Evolutionary conservation across 2,888 invertebrate species (phyloP), one percentile per base, ranked within the genome.

Genomic region (Odontomyia ornata): DNA sequence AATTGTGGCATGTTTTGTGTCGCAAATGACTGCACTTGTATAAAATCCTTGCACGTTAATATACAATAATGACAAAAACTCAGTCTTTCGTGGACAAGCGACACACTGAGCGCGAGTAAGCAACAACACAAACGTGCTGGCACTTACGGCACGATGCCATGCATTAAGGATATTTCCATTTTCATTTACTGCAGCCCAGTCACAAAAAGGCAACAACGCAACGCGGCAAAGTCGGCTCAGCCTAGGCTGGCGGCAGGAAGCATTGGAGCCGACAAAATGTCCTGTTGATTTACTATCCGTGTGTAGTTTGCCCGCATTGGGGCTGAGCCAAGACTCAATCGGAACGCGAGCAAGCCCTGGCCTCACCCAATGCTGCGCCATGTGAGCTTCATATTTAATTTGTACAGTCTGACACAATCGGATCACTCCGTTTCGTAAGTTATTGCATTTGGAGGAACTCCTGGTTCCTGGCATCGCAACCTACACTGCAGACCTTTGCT

Each of bases 251-350:
- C 77, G 71, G 46, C 36, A 71, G 56, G 62, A 47, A 69, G n/a
- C 60, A 73, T 28, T 56, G 75, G 69, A 77, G 52, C 75, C 62
- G 65, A 75, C 30, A 46, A 75, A 57, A 71, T 71, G 77, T 69
- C 69, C 77, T 75, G 75, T 69, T 77, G 77, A 77, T 77, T 77
- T 77, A 77, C 69, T 27, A 60, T 46, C 69, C 77, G 47, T 75
- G 71, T 77, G 75, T 23, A 28, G 30, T 60, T 71, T 75, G 75
- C 27, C 73, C 56, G 76, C 73, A 77, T 75, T 75, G 67, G 56
- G 47, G 46, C 47, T 25, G 47, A 69, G 69, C 27, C 69, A 69
- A 30, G 69, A 69, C 36, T 69, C 69, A 23, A 7, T 23, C n/a
- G 4, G 57, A 25, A 36, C 11, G 36, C 3, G 36, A 36, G 36